Evolutionary conservation across 2,113 vertebrate species (phyloP), one percentile per base, ranked within the genome.

Genomic region (Motacilla alba): DNA sequence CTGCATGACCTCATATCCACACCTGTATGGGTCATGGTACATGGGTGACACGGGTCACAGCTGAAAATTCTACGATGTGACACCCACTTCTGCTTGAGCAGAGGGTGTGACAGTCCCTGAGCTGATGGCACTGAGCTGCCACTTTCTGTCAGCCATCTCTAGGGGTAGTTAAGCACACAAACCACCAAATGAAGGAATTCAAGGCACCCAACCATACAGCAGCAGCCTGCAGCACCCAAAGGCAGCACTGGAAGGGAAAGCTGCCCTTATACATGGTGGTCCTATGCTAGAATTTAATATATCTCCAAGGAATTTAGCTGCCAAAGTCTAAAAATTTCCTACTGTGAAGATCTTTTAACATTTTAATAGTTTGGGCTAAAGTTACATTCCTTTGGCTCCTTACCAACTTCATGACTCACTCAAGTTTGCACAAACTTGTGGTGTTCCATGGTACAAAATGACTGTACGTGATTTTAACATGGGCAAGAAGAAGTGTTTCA

Each of bases 401-500:
- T 13, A 35, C 19, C 75, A 90, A 74, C 89, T 60, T 68, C 43
- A 7, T 28, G 16, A 66, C 15, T 28, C 55, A n/a, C 9, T 60
- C 4, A 23, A 16, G 37, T 41, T 84, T 75, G 28, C 20, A 64
- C 11, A 24, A 23, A 52, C 33, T 18, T 30, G 9, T 67, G 39
- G 22, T 9, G 47, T 80, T 53, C 55, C 33, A 67, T 35, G 27
- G 59, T 24, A 66, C 19, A 39, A 66, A 88, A 66, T 12, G 21
- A 62, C 50, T 46, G 31, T 2, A 19, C 0, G 0, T 7, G 18
- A 67, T 69, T 67, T 79, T 58, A 60, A 50, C 26, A 35, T 0
- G 7, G 49, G 23, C 58, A 87, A 46, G 18, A 87, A 46, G 18
- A 66, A 84, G 30, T 33, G 35, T 85, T 94, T 80, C 87, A 69